phyloP scores from a whole-genome alignment of 2,113 vertebrate species.

The Perccottus glenii region DNA sequence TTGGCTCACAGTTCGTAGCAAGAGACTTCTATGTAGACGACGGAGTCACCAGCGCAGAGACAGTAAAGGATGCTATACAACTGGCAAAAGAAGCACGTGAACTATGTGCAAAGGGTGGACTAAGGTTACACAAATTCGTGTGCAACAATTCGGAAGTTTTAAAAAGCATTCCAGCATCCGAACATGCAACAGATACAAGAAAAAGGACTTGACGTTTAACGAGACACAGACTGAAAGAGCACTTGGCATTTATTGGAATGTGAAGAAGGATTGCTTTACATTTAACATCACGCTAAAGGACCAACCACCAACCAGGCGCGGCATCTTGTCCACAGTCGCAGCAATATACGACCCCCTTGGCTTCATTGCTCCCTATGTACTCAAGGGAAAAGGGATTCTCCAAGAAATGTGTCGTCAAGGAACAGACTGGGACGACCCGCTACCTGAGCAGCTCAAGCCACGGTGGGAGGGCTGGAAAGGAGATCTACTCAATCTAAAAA shows the following conservation, averaged over 20 bases:
- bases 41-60: no score
- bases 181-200: not conserved
- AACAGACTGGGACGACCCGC: not conserved
- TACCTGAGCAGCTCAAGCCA: no score
- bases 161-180: conserved; percentile 3
- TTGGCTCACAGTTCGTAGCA: no score
- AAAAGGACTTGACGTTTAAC: not conserved
- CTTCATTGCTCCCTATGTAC: not conserved
- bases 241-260: not conserved
- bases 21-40: no score
- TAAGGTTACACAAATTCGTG: conserved; percentile 1
- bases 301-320: not conserved
- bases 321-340: not conserved
- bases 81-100: not conserved
- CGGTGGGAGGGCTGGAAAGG: no score
- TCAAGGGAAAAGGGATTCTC: not conserved
- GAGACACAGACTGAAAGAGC: not conserved
- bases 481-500: not conserved
- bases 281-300: not conserved
- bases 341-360: not conserved
- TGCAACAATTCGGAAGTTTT: not conserved
- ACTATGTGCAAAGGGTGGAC: not conserved
- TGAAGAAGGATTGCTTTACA: not conserved
- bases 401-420: conserved; percentile 18
- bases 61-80: not conserved